Percentiles rank a stretch among this genome's conserved stretches.
Conservation (phyloP, 2,113 vertebrate genomes). For the Gadus chalcogrammus region DNA sequence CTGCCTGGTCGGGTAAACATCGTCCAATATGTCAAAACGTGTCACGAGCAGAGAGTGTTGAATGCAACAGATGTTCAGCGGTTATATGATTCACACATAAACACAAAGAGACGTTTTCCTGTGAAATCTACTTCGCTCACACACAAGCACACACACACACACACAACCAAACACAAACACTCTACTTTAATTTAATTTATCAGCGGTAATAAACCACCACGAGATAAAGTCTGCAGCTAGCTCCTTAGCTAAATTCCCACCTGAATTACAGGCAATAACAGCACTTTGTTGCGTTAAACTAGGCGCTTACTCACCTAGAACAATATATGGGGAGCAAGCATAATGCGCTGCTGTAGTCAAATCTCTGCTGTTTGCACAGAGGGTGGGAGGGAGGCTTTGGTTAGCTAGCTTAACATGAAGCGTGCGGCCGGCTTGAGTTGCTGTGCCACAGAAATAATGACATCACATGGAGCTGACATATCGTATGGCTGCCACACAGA, state of each 20-base stretch:
- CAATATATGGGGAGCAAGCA: slow-evolving; percentile 48
- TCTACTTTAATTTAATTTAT: slow-evolving; percentile 63
- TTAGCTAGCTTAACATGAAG: slow-evolving; percentile 10
- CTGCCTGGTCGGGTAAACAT: too few relatives aligned
- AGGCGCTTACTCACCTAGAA: slow-evolving; percentile 61
- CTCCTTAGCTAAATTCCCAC: slow-evolving; percentile 66
- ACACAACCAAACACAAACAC: slow-evolving; percentile 5
- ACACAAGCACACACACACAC: too few relatives aligned
- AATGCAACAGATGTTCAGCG: too few relatives aligned
- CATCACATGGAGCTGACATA: background rate
- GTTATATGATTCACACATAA: too few relatives aligned
- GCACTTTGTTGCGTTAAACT: slow-evolving; percentile 53
- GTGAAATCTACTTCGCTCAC: too few relatives aligned
- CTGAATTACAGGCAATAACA: slow-evolving; percentile 68
- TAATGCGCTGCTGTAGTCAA: slow-evolving; percentile 20
- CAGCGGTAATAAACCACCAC: slow-evolving; percentile 67
- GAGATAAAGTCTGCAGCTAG: slow-evolving; percentile 67
- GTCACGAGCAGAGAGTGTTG: too few relatives aligned
- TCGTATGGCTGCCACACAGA: background rate
- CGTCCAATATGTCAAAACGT: too few relatives aligned
- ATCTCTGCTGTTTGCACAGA: slow-evolving; percentile 7
- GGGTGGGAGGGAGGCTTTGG: background rate
- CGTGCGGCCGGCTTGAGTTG: background rate
- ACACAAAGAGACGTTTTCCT: too few relatives aligned
- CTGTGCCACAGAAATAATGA: background rate